Base-by-base conservation (phyloP, 2,797 vertebrate species). In the Xiphophorus birchmanni region DNA sequence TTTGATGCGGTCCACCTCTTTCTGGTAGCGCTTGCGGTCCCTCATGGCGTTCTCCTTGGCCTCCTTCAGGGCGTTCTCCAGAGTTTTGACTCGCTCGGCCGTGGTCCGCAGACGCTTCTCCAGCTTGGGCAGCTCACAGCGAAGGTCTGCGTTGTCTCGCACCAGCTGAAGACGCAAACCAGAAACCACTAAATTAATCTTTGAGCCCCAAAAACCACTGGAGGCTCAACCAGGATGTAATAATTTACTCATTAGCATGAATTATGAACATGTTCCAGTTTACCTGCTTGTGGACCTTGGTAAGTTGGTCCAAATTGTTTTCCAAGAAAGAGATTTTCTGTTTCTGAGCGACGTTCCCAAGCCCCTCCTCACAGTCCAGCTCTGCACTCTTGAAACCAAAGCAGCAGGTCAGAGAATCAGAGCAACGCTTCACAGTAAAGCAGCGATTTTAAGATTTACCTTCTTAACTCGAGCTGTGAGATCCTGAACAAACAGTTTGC, bases 261-360 rank as follows among this genome's bases (percentile, higher is more conserved):
- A 45, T 17, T 15, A n/a, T 7, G 10, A 12, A 23, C 1, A 4
- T 1, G 10, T n/a, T 44, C n/a, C 10, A 26, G 13, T 73, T 63
- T 82, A 95, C 94, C 95, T 95, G 97, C 89, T 99, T 98, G 96
- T 99, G 98, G 92, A 98, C 97, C 79, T 98, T 98, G 42, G 97
- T 99, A 94, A 99, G 97, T 90, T 99, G 97, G 86, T 98, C 97
- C 93, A 99, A 88, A 93, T 98, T 99, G 90, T 99, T 98, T 92
- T 98, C 97, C 93, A 99, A 95, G 95, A 98, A 98, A 87, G 97
- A 98, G 84, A 98, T 97, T 90, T 98, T 98, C 93, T 98, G 97
- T 87, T 99, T 98, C 94, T 98, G 97, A 13, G 97, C 96, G 0
- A 96, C 95, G 2, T 96, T 97, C 37, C 97, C 96, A 0, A 97